Evolutionary conservation across 2,797 vertebrate species (phyloP).

Genomic region (Sebastiscus tertius): DNA sequence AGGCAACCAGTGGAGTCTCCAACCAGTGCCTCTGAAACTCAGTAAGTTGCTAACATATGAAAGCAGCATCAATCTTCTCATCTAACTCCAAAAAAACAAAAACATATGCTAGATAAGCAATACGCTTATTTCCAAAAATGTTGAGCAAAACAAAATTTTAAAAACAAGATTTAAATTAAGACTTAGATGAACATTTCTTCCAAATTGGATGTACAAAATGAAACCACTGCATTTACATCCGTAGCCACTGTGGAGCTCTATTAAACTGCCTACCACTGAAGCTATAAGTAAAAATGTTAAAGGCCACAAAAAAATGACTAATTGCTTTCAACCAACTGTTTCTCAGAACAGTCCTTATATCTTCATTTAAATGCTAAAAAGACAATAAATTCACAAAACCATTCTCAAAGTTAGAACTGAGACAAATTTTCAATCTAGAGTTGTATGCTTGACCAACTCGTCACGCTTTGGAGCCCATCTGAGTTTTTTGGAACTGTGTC

Average conservation of each 20-base stretch:
- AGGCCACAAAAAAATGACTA: neutral
- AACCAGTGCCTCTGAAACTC: too few relatives aligned
- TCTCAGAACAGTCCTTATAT: neutral
- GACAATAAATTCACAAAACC: neutral
- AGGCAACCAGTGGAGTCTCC: too few relatives aligned
- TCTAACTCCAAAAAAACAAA: neutral
- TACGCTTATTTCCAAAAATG: neutral
- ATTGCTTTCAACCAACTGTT: neutral
- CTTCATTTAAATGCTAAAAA: constrained; percentile 10
- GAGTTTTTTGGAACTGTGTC: constrained; percentile 19
- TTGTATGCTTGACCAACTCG: neutral
- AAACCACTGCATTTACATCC: neutral
- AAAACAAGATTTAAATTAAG: neutral
- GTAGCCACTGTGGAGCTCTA: neutral
- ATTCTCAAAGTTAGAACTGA: neutral
- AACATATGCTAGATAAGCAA: neutral
- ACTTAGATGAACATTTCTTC: neutral
- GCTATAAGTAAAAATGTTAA: neutral
- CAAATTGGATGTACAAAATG: neutral
- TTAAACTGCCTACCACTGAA: neutral
- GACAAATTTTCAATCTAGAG: neutral
- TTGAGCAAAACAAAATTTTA: neutral
- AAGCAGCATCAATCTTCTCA: neutral
- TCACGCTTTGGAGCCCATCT: constrained; percentile 1
- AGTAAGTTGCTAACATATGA: neutral